Conservation (phyloP, 2,113 vertebrate species). For the Pseudorectes ferrugineus region DNA sequence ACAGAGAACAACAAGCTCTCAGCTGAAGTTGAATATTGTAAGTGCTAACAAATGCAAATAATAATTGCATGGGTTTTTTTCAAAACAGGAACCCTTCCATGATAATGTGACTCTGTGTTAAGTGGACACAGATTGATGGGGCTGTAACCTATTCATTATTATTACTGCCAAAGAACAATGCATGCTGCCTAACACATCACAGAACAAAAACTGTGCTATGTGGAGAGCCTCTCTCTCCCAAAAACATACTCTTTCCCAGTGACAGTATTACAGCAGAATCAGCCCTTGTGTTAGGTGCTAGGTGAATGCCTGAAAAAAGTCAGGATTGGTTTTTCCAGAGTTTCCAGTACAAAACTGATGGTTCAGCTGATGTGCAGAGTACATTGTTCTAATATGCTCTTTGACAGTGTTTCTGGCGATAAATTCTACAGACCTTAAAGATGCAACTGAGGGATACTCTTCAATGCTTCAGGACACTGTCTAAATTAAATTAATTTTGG, state of each 20-base stretch:
- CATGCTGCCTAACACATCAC: background rate
- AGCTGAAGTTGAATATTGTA: background rate
- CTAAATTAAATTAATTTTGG: background rate
- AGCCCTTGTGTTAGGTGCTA: background rate
- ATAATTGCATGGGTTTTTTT: background rate
- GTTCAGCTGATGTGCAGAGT: background rate
- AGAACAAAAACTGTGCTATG: background rate
- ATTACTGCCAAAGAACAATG: background rate
- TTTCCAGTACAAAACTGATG: background rate
- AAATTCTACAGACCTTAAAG: background rate
- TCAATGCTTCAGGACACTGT: background rate
- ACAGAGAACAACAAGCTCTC: background rate
- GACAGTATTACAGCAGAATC: background rate
- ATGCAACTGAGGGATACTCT: background rate
- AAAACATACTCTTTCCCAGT: background rate
- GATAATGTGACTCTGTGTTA: background rate
- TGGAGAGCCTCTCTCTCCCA: background rate
- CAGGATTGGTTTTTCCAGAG: background rate
- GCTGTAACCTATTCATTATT: background rate
- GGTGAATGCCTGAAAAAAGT: background rate
- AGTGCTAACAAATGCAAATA: background rate
- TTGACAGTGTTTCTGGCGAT: background rate
- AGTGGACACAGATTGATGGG: background rate
- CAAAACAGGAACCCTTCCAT: background rate
- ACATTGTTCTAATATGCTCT: background rate